Base-by-base conservation (phyloP, 2,888 invertebrate genomes). In the Sepiola atlantica region DNA sequence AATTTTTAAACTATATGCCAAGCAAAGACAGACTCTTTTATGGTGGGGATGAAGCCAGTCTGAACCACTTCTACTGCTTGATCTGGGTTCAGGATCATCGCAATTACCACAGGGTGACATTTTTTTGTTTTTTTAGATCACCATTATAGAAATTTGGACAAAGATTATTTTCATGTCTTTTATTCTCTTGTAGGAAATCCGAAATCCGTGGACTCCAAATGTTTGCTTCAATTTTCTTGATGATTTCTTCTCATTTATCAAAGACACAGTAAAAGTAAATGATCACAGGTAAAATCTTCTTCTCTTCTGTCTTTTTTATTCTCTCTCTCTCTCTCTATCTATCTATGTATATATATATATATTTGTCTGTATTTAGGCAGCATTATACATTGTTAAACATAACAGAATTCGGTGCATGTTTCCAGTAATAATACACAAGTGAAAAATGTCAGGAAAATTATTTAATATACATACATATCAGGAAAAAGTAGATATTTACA, bases 141-240 rank as follows among this genome's bases (percentile, higher is more conserved):
- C 2, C 2, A 45, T 45, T 45, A 45, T 45, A 45, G 45, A 45
- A 45, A 45, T 45, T 45, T 45, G 45, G 45, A 45, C 45, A 45
- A 8, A 2, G 8, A 8, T 45, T 8, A 45, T 45, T 45, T 45
- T 45, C 45, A n/a, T 92, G 35, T 45, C 55, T 55, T 92, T 45
- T 28, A n/a, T 55, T 92, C 35, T 35, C 57, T 95, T 96, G 55
- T 95, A 97, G 97, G 95, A 95, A 93, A 93, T 97, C 2, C 90
- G 94, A 54, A 95, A 96, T 97, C 96, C 96, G 0, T 97, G 98
- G 98, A 97, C 97, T n/a, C 98, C 98, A 35, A 97, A 98, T 95
- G 97, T 98, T 0, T 98, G 98, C 96, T 98, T 98, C 95, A 98
- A 98, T 96, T 98, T 98, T 96, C 97, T 98, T 95, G 98, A 98